Evolutionary conservation across 1,140 invertebrate species (phyloP), one percentile per base, ranked within the genome.

Genomic region (Tetraneura akinire): DNA sequence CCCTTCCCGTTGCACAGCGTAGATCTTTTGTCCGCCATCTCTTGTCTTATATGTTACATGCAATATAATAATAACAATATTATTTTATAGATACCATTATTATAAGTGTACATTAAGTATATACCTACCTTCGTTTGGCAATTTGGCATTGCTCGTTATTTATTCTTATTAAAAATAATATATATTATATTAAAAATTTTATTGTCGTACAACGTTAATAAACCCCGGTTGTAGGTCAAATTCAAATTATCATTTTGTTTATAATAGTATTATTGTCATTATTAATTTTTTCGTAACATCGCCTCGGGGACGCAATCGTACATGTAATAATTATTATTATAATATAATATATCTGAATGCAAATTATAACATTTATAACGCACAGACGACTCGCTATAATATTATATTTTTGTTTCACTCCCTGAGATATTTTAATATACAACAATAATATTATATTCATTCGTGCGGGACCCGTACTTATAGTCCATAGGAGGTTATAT

Each of bases 161-260:
- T 37, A 37, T 64, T 16, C 18, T 64, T 14, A 18, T 64, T 18
- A 64, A 64, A 64, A 37, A 37, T 32, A 16, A 32, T n/a, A 32
- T 9, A 26, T 62, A 32, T 4, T 21, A 32, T 18, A 18, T 37
- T n/a, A n/a, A n/a, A 42, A 21, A 64, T 37, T 64, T 13, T 64
- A 64, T 42, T 64, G 62, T 64, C 29, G 32, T 64, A 64, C 0
- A 64, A 16, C 9, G 3, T 10, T 16, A 16, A 62, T 18, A 32
- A 32, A 32, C 13, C 5, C 29, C 11, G 32, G 18, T 64, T 64
- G 62, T 64, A 64, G 62, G 62, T 64, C 62, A 64, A 64, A 64
- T 64, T 42, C n/a, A 64, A 64, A 64, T 64, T 62, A 62, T 62
- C 29, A 32, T 62, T 62, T 62, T 62, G 29, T 37, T 37, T 37